Base-by-base conservation (phyloP, 2,888 invertebrate species). In the Salticus scenicus region DNA sequence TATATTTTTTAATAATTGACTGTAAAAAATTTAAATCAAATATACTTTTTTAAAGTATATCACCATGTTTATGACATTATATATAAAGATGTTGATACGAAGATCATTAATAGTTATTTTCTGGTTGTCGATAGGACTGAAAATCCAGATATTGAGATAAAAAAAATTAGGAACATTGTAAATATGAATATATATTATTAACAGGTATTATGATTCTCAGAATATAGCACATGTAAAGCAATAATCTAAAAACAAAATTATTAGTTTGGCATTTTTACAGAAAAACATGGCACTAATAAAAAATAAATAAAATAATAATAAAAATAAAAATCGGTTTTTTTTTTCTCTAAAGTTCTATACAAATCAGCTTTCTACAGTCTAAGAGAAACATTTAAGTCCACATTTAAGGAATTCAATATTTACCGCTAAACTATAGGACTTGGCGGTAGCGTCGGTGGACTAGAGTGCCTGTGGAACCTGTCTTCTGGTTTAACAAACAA, bases 401-500 rank as follows among this genome's bases (percentile, higher is more conserved):
- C 57, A 57, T 1, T 57, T 57, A 57, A 57, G 57, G 57, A 57
- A 57, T 31, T 47, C 67, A 20, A 84, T 78, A 79, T 74, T 79
- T 79, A 85, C 78, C 85, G 63, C 78, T 86, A 86, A 27, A 86
- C 75, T 30, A 86, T 73, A 20, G 86, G 80, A 76, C 80, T 86
- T 17, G 86, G 86, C 30, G 86, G 74, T 41, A 86, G 76, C 72
- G 86, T 80, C 14, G 87, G 87, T 4, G 87, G 81, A 87, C 87
- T 87, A 27, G 87, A 71, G 33, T 87, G 87, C 72, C 89, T 88
- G 17, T 88, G 89, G 28, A 88, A 87, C 28, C 90, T 90, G 67
- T 91, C 91, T 82, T 91, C 91, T 4, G 91, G 91, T 88, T 91
- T 91, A 41, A 91, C 90, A 76, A 91, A 89, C 24, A 91, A 89